These are phyloP conservation scores for Drosophila auraria DNA, from an alignment of 1,140 invertebrate genomes.

Conservation along the genomic window DNA sequence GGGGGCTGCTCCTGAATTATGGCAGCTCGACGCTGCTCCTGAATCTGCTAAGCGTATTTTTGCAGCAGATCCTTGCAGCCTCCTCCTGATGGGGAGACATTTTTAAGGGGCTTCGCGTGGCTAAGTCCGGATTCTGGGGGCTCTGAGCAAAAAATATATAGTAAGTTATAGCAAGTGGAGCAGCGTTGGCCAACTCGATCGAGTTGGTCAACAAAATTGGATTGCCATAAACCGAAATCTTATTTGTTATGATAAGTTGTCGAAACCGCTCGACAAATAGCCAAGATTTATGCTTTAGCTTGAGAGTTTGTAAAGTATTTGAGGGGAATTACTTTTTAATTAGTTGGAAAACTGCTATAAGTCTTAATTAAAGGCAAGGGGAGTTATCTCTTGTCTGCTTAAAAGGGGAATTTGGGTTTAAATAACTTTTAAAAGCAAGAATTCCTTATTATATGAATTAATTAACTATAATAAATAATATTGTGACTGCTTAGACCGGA, in stretches of 20 bases:
- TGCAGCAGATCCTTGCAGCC: constrained; percentile 2
- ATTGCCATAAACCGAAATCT: constrained; percentile 28
- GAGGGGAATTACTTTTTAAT: constrained; percentile 9
- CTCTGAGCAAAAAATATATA: no score
- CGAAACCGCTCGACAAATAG: neutral
- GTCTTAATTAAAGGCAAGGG: neutral
- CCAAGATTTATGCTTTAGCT: constrained; percentile 6
- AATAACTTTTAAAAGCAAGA: no score
- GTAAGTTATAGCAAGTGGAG: constrained; percentile 8
- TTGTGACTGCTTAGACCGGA: no score
- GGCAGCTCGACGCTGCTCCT: constrained; percentile 12
- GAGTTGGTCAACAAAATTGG: constrained; percentile 26
- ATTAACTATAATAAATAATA: no score
- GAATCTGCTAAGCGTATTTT: constrained; percentile 6
- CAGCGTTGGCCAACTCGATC: constrained; percentile 25
- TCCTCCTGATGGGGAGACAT: constrained; percentile 12
- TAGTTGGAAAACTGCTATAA: neutral
- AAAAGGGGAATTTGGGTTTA: neutral
- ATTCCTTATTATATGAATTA: no score
- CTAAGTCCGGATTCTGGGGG: neutral
- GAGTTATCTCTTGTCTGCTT: no score
- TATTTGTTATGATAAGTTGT: constrained; percentile 27
- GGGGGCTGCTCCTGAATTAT: constrained; percentile 31
- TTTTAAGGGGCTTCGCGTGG: constrained; percentile 15
- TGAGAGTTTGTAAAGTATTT: neutral